These are phyloP conservation scores for Hippoglossus stenolepis DNA, from an alignment of 2,113 vertebrate species.

Conservation along the genomic window DNA sequence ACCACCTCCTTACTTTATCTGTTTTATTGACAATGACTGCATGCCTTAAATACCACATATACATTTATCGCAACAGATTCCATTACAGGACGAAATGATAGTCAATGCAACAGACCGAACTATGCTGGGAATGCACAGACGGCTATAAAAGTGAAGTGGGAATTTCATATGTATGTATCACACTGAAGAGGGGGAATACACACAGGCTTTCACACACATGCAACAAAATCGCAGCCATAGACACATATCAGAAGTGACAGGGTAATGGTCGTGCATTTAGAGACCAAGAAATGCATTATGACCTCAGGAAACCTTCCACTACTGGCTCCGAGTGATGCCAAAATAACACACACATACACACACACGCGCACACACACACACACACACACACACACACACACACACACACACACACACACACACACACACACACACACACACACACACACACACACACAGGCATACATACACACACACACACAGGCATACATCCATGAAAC, in stretches of 20 bases:
- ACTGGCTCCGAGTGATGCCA: constrained; percentile 26
- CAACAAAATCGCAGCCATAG: constrained; percentile 19
- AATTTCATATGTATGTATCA: constrained; percentile 53
- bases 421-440: neutral
- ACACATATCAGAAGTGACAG: constrained; percentile 49
- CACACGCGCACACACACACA: neutral
- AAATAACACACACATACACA: neutral
- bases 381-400: neutral
- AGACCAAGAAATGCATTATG: constrained; percentile 55
- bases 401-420: neutral
- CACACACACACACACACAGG: neutral
- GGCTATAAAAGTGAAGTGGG: constrained; percentile 57
- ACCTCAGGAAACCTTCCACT: constrained; percentile 38
- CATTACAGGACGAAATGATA: constrained; percentile 46
- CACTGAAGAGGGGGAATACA: constrained; percentile 7
- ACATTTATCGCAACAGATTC: constrained; percentile 47
- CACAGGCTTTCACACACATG: neutral
- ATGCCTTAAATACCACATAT: constrained; percentile 46
- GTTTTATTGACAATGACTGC: constrained; percentile 58
- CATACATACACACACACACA: neutral
- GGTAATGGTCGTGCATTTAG: constrained; percentile 55
- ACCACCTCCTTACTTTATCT: constrained; percentile 21
- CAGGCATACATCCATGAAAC: constrained; percentile 16
- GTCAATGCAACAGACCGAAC: constrained; percentile 28
- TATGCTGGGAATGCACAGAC: constrained; percentile 46